These are phyloP conservation scores for Drosophila ercepeae DNA, from an alignment of 1,140 invertebrate species.

Conservation along the genomic window DNA sequence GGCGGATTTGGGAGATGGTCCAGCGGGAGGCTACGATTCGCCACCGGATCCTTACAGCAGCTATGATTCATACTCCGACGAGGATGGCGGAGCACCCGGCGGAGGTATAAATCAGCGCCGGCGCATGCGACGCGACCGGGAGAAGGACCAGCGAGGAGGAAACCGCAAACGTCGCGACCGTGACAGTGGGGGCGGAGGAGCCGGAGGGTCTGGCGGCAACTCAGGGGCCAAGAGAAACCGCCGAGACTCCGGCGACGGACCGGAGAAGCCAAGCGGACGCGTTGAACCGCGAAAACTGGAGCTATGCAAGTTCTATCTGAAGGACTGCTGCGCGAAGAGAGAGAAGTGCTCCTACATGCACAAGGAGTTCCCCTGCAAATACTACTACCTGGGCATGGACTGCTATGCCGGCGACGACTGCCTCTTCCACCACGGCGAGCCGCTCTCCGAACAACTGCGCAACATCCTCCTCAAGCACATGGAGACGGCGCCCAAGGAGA, in stretches of 20 bases:
- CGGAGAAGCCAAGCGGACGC: conserved; percentile 86
- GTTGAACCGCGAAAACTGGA: conserved; percentile 93
- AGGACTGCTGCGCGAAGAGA: conserved; percentile 97
- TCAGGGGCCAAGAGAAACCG: conserved; percentile 66
- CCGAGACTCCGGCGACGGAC: conserved; percentile 81
- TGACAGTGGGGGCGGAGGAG: conserved; percentile 69
- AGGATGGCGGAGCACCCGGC: conserved; percentile 18
- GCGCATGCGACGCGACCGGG: conserved; percentile 58
- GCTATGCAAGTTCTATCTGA: conserved; percentile 98
- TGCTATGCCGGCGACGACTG: conserved; percentile 92
- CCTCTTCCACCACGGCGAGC: conserved; percentile 95
- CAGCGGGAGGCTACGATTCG: conserved; percentile 80
- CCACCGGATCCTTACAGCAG: conserved; percentile 82
- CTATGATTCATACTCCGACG: conserved; percentile 85
- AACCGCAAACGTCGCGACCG: conserved; percentile 72
- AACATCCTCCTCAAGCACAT: conserved; percentile 91
- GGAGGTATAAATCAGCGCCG: conserved; percentile 64
- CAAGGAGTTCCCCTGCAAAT: conserved; percentile 98
- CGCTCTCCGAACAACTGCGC: conserved; percentile 89
- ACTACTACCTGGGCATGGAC: conserved; percentile 95
- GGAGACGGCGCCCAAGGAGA: conserved; percentile 95
- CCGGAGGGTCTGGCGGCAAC: conserved; percentile 72
- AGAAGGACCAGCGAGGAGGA: conserved; percentile 29
- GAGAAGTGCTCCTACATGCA: conserved; percentile 99
- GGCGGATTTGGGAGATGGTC: conserved; percentile 30